Conservation (phyloP, 2,797 vertebrate genomes). For the Garrulus glandarius region DNA sequence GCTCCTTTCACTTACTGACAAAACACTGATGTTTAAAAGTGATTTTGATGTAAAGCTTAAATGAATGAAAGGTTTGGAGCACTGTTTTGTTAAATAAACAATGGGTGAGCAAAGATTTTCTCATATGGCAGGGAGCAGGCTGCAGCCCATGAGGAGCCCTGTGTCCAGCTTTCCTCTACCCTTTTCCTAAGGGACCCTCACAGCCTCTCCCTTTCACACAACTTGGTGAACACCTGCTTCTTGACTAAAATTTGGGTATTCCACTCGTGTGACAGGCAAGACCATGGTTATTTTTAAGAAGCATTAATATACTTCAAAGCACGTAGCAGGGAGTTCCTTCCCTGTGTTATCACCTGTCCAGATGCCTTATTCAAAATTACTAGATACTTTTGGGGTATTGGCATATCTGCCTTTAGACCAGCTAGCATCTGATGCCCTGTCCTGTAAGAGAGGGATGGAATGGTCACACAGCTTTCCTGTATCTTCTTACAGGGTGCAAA, state of each 20-base stretch:
- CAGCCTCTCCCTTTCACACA: background rate
- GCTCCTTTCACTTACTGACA: background rate
- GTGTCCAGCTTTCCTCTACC: background rate
- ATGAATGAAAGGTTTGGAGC: background rate
- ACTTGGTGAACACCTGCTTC: background rate
- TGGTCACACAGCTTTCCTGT: background rate
- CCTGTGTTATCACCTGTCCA: background rate
- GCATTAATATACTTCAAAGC: too few species aligned
- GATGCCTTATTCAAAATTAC: background rate
- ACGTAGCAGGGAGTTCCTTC: background rate
- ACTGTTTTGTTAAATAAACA: background rate
- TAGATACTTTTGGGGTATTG: background rate
- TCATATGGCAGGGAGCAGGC: background rate
- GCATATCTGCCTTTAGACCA: background rate
- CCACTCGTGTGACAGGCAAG: background rate
- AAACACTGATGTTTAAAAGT: background rate
- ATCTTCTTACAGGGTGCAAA: background rate
- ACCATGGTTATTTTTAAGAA: background rate
- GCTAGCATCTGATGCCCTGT: background rate
- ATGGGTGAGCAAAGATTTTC: background rate
- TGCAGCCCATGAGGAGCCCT: background rate
- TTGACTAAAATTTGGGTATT: background rate
- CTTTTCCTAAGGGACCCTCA: background rate
- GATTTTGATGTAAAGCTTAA: background rate
- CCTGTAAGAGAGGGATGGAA: background rate